Percentiles rank a stretch among this genome's conserved stretches.
phyloP scores from a whole-genome alignment of 2,797 vertebrate genomes.

The Eulemur coronatus region DNA sequence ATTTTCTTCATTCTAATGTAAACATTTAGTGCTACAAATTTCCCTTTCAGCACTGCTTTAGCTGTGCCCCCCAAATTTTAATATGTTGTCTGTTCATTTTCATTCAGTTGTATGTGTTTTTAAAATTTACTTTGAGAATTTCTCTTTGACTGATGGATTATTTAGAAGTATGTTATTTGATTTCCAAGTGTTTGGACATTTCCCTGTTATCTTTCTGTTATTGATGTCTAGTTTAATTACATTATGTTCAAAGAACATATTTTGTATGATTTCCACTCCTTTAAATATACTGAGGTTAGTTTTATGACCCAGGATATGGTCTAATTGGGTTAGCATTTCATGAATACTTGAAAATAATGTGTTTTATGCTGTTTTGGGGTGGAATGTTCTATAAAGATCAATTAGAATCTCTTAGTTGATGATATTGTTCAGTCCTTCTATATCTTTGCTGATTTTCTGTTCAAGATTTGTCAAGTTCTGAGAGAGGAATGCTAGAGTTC shows the following conservation, averaged over 20 bases:
- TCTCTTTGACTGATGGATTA: background rate
- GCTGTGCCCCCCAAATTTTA: background rate
- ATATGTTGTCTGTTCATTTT: background rate
- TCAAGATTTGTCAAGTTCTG: background rate
- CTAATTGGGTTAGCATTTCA: conserved; percentile 6
- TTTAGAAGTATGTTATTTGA: background rate
- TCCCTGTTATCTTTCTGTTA: background rate
- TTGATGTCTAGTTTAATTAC: conserved; percentile 2
- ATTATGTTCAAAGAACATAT: background rate
- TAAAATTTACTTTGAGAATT: background rate
- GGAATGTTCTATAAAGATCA: background rate
- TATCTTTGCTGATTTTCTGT: background rate
- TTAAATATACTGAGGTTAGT: conserved; percentile 28
- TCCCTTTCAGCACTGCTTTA: background rate
- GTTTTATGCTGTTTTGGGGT: background rate
- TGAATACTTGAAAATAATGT: background rate
- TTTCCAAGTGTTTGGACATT: background rate
- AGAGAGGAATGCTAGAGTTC: background rate
- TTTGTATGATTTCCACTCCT: background rate
- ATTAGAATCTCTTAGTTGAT: background rate
- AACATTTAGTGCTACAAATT: background rate
- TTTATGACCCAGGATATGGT: conserved; percentile 5
- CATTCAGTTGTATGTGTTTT: background rate
- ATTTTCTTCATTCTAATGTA: background rate
- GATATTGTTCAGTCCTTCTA: background rate